Evolutionary conservation across 2,888 invertebrate species (phyloP).

Genomic region (Trachelus troglodyta): DNA sequence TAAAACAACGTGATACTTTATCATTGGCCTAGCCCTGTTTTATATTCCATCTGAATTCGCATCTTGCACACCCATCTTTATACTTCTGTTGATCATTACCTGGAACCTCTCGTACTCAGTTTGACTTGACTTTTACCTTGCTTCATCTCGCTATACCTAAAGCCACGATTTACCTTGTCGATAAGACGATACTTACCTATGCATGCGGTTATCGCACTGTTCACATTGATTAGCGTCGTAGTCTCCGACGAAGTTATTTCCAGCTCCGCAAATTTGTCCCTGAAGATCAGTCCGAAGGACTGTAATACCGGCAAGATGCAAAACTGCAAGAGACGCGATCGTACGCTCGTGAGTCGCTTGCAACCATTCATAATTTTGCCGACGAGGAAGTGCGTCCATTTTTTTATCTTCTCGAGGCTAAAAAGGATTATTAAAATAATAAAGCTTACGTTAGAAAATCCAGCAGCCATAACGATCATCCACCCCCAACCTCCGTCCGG

Average conservation of each 20-base stretch:
- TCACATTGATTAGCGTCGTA: conserved; percentile 78
- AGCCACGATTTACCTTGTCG: neutral
- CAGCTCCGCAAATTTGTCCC: conserved; percentile 72
- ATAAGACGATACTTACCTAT: conserved; percentile 69
- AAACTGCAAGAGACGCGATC: conserved; percentile 68
- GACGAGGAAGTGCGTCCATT: neutral
- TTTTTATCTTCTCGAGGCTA: neutral
- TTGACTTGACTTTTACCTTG: neutral
- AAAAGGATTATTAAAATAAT: neutral
- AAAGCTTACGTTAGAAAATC: conserved; percentile 77
- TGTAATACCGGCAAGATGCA: conserved; percentile 76
- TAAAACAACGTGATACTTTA: neutral
- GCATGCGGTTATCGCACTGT: conserved; percentile 77
- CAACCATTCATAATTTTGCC: neutral
- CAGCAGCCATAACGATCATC: conserved; percentile 78
- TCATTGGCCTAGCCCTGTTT: neutral
- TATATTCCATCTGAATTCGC: neutral
- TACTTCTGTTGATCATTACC: neutral
- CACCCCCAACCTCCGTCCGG: conserved; percentile 86
- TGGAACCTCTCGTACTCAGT: too few relatives aligned
- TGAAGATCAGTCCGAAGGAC: conserved; percentile 79
- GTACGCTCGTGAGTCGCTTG: neutral
- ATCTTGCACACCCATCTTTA: neutral
- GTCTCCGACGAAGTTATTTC: conserved; percentile 76
- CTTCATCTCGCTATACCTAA: neutral